Evolutionary conservation across 1,140 invertebrate species (phyloP).

Genomic region (Thrips palmi): DNA sequence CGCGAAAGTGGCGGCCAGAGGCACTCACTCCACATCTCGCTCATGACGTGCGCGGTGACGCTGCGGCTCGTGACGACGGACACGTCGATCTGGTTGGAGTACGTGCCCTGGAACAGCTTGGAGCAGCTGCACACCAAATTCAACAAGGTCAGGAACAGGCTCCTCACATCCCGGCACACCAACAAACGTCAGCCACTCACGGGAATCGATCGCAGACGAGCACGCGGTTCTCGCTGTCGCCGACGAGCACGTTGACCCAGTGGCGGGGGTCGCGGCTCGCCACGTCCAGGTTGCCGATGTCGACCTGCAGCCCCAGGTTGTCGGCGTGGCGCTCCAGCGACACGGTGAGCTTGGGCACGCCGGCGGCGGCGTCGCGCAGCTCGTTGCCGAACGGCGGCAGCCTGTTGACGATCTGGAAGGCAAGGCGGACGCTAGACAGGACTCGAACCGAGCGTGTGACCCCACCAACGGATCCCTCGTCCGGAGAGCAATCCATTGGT

Average conservation of each 20-base stretch:
- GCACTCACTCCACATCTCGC: too few species aligned
- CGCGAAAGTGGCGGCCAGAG: too few species aligned
- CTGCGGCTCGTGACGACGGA: too few species aligned
- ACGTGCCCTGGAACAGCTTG: too few species aligned
- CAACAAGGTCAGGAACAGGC: too few species aligned
- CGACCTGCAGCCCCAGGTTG: not conserved
- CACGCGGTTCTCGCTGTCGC: conserved; percentile 29
- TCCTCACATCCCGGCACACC: too few species aligned
- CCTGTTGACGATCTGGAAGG: conserved; percentile 18
- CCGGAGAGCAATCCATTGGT: conserved; percentile 18
- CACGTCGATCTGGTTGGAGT: too few species aligned
- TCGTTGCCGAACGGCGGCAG: conserved; percentile 20
- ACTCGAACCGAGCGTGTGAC: conserved; percentile 19
- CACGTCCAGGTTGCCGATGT: conserved; percentile 11
- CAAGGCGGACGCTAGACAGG: conserved; percentile 13
- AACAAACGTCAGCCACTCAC: too few species aligned
- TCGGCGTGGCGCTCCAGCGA: conserved; percentile 6
- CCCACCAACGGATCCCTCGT: not conserved
- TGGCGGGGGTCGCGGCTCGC: conserved; percentile 8
- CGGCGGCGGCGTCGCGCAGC: conserved; percentile 15
- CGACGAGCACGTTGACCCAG: conserved; percentile 23
- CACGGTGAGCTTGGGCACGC: conserved; percentile 18
- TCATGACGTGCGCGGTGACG: too few species aligned
- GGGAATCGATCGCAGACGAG: too few species aligned
- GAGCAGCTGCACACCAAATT: too few species aligned